Evolutionary conservation across 2,888 invertebrate genomes (phyloP), one percentile per base, ranked within the genome.

Genomic region (Ichneumoninae sp.): DNA sequence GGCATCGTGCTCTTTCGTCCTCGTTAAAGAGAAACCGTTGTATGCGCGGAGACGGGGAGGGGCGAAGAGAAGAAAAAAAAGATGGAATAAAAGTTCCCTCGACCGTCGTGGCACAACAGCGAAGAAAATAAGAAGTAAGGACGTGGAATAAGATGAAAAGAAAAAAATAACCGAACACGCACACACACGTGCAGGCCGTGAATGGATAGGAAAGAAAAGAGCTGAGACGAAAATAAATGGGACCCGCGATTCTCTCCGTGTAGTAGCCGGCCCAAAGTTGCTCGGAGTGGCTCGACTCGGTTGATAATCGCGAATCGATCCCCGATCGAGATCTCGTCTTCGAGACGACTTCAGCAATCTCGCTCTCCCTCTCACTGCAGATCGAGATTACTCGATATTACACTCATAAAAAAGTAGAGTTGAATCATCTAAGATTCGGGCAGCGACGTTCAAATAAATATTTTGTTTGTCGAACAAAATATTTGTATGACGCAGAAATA

Each of bases 21-120:
- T 80, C 80, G 72, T 83, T 80, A 72, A 80, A 83, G 68, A 62
- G 62, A 66, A 79, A 70, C 62, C 52, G 60, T 16, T 57, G 71
- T 65, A 71, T 40, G 52, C 68, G 54, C 22, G 26, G 13, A 1
- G 62, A 70, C 40, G 40, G 40, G 40, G 40, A 40, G 40, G 40
- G 40, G 40, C 40, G 36, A 22, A 2, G 33, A 33, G 13, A 33
- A 26, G 26, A 26, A 83, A 60, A 75, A 75, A 83, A 70, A 5
- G 19, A 75, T 65, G 40, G 33, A 70, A 79, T 40, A 79, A 79
- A 72, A 50, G 22, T 69, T 57, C 54, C 47, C 30, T 60, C 26
- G 47, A 47, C 22, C 69, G 50, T n/a, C 36, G 33, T 26, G 57
- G 40, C 33, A 36, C 47, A 50, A 72, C 66, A 54, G n/a, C 57